Evolutionary conservation across 1,140 invertebrate genomes (phyloP).

Genomic region (Lordiphosa mommai): DNA sequence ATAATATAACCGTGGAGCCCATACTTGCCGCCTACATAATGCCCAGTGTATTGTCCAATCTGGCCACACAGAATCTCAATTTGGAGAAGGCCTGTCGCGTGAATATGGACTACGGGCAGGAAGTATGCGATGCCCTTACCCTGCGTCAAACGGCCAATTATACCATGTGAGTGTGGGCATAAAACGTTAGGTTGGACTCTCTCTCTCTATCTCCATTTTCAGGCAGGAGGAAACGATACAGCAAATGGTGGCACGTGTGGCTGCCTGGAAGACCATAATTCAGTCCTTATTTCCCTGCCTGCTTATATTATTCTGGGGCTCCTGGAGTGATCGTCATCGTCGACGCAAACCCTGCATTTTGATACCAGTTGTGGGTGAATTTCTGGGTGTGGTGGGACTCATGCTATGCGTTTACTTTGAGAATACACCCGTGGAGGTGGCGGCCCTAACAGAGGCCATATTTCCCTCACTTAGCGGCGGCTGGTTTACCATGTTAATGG

Average conservation of each 20-base stretch:
- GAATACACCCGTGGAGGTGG: slow-evolving; percentile 88
- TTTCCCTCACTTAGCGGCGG: slow-evolving; percentile 88
- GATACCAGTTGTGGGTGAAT: slow-evolving; percentile 89
- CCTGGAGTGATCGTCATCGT: slow-evolving; percentile 87
- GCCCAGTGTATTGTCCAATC: slow-evolving; percentile 87
- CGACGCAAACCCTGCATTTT: slow-evolving; percentile 92
- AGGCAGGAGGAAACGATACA: slow-evolving; percentile 87
- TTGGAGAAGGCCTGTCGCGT: slow-evolving; percentile 91
- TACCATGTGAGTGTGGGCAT: slow-evolving; percentile 81
- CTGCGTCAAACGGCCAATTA: slow-evolving; percentile 86
- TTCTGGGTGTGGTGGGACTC: slow-evolving; percentile 87
- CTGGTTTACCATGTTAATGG: slow-evolving; percentile 94
- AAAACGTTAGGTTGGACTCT: not conserved
- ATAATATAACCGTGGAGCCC: slow-evolving; percentile 89
- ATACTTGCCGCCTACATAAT: slow-evolving; percentile 90
- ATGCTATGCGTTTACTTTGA: slow-evolving; percentile 89
- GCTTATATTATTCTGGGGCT: slow-evolving; percentile 88
- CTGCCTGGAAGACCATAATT: slow-evolving; percentile 89
- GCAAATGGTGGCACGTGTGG: slow-evolving; percentile 87
- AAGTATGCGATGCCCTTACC: slow-evolving; percentile 87
- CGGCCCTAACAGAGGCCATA: slow-evolving; percentile 87
- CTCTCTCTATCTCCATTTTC: not conserved
- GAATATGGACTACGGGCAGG: slow-evolving; percentile 85
- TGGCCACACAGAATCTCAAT: slow-evolving; percentile 90
- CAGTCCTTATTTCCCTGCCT: slow-evolving; percentile 88